Conservation (phyloP, 2,113 vertebrate genomes). For the Myiagra hebetior region DNA sequence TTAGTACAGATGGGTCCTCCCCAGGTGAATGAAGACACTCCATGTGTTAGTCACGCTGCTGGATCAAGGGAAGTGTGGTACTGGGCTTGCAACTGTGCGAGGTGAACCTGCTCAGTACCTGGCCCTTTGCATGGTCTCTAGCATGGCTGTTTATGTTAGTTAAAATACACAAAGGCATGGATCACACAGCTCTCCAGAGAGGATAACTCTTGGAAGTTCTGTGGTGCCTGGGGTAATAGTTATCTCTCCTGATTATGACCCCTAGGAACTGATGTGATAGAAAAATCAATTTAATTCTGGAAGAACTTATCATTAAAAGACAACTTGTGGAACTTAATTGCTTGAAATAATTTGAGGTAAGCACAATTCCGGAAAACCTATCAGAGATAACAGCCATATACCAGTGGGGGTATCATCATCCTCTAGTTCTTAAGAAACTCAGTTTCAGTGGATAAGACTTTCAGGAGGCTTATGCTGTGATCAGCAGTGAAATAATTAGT, state of each 20-base stretch:
- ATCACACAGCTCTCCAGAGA: not conserved
- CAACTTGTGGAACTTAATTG: not conserved
- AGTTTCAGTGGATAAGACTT: not conserved
- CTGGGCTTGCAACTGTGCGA: not conserved
- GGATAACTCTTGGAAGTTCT: not conserved
- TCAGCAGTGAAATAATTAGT: not conserved
- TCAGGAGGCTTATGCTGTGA: not conserved
- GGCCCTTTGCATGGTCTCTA: not conserved
- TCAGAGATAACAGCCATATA: not conserved
- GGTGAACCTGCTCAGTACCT: not conserved
- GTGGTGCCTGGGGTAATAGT: not conserved
- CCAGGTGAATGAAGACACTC: not conserved
- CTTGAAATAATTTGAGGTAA: conserved; percentile 13
- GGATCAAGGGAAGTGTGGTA: not conserved
- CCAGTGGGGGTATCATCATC: not conserved
- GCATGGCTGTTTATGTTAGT: rapidly evolving
- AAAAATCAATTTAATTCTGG: conserved; percentile 33
- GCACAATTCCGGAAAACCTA: not conserved
- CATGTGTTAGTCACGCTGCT: not conserved
- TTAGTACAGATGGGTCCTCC: not conserved
- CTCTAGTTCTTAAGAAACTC: not conserved
- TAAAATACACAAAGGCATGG: not conserved
- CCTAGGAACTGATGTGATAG: not conserved
- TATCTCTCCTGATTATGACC: not conserved
- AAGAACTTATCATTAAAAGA: not conserved